Evolutionary conservation across 2,113 vertebrate genomes (phyloP), one percentile per base, ranked within the genome.

Genomic region (Athene noctua): DNA sequence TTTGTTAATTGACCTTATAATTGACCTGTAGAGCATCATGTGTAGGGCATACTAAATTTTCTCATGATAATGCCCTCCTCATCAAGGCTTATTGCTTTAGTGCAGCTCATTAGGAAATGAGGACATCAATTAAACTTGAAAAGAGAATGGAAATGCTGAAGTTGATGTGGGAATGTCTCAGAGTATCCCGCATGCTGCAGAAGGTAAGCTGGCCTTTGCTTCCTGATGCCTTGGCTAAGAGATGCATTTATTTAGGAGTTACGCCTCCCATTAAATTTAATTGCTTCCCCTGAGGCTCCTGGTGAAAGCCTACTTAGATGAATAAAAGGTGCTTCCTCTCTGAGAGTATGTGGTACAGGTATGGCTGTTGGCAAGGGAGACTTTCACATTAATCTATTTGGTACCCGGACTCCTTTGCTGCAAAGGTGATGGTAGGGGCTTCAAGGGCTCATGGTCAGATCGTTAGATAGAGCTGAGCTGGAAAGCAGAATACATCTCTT

Each of bases 1-100:
- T 83, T 94, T 94, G 63, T 52, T 95, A 94, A 93, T 94, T 94
- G 66, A 73, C 88, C 82, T 94, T 61, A 26, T 79, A 77, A 94
- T 79, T 82, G 79, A 85, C 91, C 77, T 68, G 55, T 15, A 26
- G 81, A 90, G 12, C 65, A 81, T 30, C 54, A 47, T 44, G 80
- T 63, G 51, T 29, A 61, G 42, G 65, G 42, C 66, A 81, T 34
- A 47, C 51, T 38, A 47, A 86, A 5, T 13, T 25, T 26, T 77
- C 68, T 67, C 82, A n/a, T 67, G 78, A 16, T 58, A 71, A 62
- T 70, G 44, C 55, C 58, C 26, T 88, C 23, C 82, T 70, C 77
- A 72, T 92, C 90, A 86, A 46, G 89, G 62, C 42, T 95, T 52
- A 59, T 57, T 95, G 85, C 66, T 91, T 68, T 79, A 57, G 25